Percentiles rank a stretch among this genome's conserved stretches.
Evolutionary conservation across 2,797 vertebrate genomes (phyloP).

Genomic region (Myripristis murdjan): DNA sequence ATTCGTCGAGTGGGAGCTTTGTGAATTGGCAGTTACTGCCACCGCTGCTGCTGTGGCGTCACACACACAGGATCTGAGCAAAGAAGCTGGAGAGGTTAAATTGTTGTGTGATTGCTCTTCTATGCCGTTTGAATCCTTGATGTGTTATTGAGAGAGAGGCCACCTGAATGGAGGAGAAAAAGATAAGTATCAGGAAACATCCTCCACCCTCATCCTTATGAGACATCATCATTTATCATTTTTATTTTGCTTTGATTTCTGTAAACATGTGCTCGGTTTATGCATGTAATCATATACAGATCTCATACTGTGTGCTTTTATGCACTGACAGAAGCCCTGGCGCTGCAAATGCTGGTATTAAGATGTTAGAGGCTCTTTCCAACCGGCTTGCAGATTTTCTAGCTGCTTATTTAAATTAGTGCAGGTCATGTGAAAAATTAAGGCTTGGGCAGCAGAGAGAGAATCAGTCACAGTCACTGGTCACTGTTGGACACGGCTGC

Average conservation of each 20-base stretch:
- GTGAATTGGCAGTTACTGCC: slow-evolving; percentile 78
- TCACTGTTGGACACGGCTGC: slow-evolving; percentile 52
- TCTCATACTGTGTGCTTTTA: slow-evolving; percentile 30
- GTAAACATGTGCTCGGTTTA: slow-evolving; percentile 47
- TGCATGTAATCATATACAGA: slow-evolving; percentile 44
- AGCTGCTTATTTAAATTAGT: slow-evolving; percentile 51
- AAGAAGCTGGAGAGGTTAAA: slow-evolving; percentile 75
- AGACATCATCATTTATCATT: slow-evolving; percentile 58
- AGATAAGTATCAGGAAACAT: slow-evolving; percentile 67
- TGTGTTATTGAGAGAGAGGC: slow-evolving; percentile 76
- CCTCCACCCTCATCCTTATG: slow-evolving; percentile 55
- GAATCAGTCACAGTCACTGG: slow-evolving; percentile 70
- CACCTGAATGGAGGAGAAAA: slow-evolving; percentile 69
- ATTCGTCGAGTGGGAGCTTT: slow-evolving; percentile 74
- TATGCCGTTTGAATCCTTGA: slow-evolving; percentile 70
- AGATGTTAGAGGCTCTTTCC: slow-evolving; percentile 50
- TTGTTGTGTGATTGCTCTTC: slow-evolving; percentile 81
- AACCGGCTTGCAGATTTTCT: slow-evolving; percentile 19
- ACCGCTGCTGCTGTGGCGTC: slow-evolving; percentile 62
- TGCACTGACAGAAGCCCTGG: neutral
- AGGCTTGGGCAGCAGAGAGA: slow-evolving; percentile 53
- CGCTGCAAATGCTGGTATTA: slow-evolving; percentile 40
- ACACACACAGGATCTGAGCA: slow-evolving; percentile 54
- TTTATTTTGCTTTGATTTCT: slow-evolving; percentile 67
- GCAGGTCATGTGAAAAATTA: slow-evolving; percentile 61